Evolutionary conservation across 2,888 invertebrate species (phyloP).

Genomic region (Platycnemis pennipes): DNA sequence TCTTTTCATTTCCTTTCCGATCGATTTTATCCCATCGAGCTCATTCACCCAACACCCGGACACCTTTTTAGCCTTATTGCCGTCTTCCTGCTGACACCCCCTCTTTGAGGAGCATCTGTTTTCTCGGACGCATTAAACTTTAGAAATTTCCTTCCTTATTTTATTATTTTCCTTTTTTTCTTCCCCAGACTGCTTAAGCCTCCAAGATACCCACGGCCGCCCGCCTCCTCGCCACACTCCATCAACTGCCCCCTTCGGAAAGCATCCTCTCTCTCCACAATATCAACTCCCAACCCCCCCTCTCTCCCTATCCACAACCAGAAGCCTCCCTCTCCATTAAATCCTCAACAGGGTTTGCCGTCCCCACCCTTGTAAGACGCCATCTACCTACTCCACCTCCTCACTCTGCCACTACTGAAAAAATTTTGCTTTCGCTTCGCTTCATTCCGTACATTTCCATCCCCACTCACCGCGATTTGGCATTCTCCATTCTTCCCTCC

Average conservation of each 20-base stretch:
- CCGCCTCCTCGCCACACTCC: background rate
- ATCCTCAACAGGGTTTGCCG: background rate
- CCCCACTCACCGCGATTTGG: background rate
- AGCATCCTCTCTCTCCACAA: background rate
- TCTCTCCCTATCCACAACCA: background rate
- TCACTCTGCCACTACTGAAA: background rate
- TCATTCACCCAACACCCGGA: conserved; percentile 63
- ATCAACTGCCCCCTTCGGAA: background rate
- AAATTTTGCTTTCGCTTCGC: background rate
- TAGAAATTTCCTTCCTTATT: conserved; percentile 37
- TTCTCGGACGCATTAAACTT: conserved; percentile 60
- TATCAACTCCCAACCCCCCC: background rate
- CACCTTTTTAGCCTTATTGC: conserved; percentile 62
- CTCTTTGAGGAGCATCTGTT: conserved; percentile 61
- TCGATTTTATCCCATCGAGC: conserved; percentile 59
- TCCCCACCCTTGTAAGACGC: background rate
- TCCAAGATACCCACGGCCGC: background rate
- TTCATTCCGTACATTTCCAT: background rate
- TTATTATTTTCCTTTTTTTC: background rate
- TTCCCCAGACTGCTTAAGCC: background rate
- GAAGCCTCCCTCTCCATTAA: background rate
- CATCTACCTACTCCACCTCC: background rate
- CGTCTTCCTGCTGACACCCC: conserved; percentile 65
- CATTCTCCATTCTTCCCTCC: background rate
- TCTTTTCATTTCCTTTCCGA: conserved; percentile 41